phyloP scores from a whole-genome alignment of 2,888 invertebrate genomes.

The Steromphala cineraria region DNA sequence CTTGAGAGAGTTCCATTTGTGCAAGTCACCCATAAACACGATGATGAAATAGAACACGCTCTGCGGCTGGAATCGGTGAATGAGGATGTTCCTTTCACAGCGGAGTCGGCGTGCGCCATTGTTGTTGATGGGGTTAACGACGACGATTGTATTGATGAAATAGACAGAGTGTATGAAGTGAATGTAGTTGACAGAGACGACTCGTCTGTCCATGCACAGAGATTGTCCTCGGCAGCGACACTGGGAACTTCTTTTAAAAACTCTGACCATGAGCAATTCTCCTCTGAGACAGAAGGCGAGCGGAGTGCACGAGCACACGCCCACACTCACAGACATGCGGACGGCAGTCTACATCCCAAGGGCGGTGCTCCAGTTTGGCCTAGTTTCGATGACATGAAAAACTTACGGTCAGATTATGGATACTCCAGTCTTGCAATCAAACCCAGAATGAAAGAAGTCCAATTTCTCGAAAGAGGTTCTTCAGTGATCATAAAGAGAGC shows the following conservation, averaged over 20 bases:
- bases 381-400: background rate
- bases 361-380: background rate
- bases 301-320: background rate
- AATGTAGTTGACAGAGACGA: background rate
- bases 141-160: background rate
- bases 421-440: background rate
- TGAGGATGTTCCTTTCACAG: background rate
- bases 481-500: background rate
- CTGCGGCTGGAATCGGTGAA: background rate
- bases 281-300: background rate
- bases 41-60: background rate
- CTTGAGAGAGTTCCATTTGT: background rate
- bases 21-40: background rate
- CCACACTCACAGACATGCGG: background rate
- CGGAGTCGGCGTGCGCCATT: background rate
- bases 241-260: background rate
- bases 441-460: background rate
- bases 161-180: background rate
- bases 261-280: background rate
- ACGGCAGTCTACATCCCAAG: background rate
- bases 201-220: background rate
- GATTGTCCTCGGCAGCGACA: conserved; percentile 17
- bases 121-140: background rate
- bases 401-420: background rate
- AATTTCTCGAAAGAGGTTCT: background rate